phyloP scores from a whole-genome alignment of 1,140 invertebrate genomes.

The Kradibia gibbosae region DNA sequence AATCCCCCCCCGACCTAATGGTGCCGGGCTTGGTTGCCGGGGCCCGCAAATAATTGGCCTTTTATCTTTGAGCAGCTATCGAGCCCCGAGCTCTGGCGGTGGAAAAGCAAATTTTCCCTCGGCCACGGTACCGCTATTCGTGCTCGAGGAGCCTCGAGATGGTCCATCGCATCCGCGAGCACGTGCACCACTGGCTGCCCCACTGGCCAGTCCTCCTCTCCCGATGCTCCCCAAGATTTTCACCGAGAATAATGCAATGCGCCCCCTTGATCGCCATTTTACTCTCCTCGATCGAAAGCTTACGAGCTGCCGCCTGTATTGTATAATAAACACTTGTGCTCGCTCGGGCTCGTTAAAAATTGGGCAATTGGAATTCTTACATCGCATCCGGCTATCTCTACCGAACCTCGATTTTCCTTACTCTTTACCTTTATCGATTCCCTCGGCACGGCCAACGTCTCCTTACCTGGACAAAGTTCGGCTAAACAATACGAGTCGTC shows the following conservation, averaged over 20 bases:
- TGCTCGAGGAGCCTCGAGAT: too few relatives aligned
- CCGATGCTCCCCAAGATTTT: not conserved
- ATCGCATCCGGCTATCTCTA: not conserved
- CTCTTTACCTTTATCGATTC: not conserved
- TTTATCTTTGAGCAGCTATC: too few relatives aligned
- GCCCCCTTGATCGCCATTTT: not conserved
- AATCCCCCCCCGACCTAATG: too few relatives aligned
- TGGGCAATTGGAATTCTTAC: not conserved
- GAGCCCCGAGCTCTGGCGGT: too few relatives aligned
- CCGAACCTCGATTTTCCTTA: not conserved
- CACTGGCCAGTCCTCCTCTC: not conserved
- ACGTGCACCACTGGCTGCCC: not conserved
- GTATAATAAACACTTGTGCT: not conserved
- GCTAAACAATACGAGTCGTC: not conserved
- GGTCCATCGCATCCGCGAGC: not conserved
- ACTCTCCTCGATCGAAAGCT: not conserved
- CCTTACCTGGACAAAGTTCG: too few relatives aligned
- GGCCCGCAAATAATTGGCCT: too few relatives aligned
- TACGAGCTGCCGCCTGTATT: too few relatives aligned
- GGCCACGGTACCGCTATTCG: too few relatives aligned
- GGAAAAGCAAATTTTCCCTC: too few relatives aligned
- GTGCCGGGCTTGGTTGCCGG: too few relatives aligned
- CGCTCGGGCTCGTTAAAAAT: not conserved
- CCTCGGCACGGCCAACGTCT: too few relatives aligned
- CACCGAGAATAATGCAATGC: not conserved